A percentile compares a stretch with the other conserved stretches of the same genome.
Conservation (phyloP, 2,888 invertebrate genomes). For the Sceliomorpha sp. region DNA sequence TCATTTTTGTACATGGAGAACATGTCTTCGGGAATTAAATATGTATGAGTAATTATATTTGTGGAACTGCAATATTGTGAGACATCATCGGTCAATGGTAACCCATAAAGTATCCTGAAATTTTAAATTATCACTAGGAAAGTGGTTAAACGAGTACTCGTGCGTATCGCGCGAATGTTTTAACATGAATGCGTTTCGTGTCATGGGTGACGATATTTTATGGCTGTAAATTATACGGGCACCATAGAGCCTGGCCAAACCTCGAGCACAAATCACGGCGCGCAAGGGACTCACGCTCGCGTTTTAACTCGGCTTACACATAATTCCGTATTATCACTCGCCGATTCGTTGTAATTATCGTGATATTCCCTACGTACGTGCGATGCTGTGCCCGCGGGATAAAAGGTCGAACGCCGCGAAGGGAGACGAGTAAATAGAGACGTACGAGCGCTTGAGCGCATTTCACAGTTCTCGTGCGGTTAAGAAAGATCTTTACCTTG, state of each 20-base stretch:
- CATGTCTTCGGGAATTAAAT: too few species aligned
- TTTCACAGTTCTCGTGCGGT: slow-evolving; percentile 4
- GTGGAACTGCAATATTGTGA: too few species aligned
- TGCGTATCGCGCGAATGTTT: slow-evolving; percentile 5
- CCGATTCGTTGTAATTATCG: slow-evolving; percentile 68
- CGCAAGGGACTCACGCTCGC: slow-evolving; percentile 36
- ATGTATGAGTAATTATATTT: too few species aligned
- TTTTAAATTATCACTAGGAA: not conserved
- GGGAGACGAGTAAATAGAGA: slow-evolving; percentile 26
- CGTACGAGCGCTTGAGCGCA: slow-evolving; percentile 12
- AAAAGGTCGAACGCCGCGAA: slow-evolving; percentile 25
- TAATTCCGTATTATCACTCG: slow-evolving; percentile 67
- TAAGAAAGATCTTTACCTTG: too few species aligned
- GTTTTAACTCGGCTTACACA: slow-evolving; percentile 67
- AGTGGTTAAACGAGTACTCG: not conserved
- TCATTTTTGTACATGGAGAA: too few species aligned
- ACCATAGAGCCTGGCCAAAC: slow-evolving; percentile 57
- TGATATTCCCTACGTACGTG: slow-evolving; percentile 34
- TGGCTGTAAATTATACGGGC: slow-evolving; percentile 71
- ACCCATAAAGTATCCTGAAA: too few species aligned
- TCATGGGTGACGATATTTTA: slow-evolving; percentile 68
- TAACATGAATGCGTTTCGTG: slow-evolving; percentile 36
- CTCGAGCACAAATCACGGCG: slow-evolving; percentile 53
- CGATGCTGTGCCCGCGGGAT: slow-evolving; percentile 22
- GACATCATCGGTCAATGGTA: too few species aligned